phyloP scores from a whole-genome alignment of 2,113 vertebrate genomes.

The human (Homo sapiens) region GRCh38 chr17:10806001-10806500 shows the following conservation, averaged over 20 bases:
- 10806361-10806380: neutral
- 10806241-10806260: neutral
- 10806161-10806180: neutral
- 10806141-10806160: neutral
- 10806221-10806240: neutral
- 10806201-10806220: neutral
- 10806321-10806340: neutral
- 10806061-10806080: accelerated
- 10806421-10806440: neutral
- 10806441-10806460: accelerated
- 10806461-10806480: neutral
- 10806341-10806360: neutral
- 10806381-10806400: accelerated
- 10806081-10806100: neutral
- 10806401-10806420: neutral
- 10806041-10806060: neutral
- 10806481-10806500: neutral
- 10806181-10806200: neutral
- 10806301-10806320: neutral
- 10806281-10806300: too few species aligned
- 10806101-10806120: neutral
- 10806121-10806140: neutral
- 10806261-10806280: neutral
- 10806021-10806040: neutral
- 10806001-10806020: accelerated